Evolutionary conservation across 2,113 vertebrate species (phyloP), one percentile per base, ranked within the genome.

Genomic region (Panurus biarmicus): DNA sequence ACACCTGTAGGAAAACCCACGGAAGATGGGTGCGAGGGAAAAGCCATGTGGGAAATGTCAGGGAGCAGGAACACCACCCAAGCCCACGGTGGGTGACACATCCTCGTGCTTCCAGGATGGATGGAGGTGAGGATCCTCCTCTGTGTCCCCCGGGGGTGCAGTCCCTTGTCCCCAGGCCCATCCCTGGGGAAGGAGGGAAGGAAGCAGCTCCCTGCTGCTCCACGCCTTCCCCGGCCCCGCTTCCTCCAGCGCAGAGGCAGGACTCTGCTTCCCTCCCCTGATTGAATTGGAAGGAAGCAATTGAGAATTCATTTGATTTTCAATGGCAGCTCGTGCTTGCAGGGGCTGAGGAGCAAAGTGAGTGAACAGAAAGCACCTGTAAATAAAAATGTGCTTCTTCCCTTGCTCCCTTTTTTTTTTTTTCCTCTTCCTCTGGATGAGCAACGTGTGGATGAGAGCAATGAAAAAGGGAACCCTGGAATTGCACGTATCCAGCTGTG

Each of bases 291-390:
- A 94, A 95, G 92, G 95, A 96, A 90, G 86, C 95, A 97, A 96
- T 92, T 95, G 84, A 95, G 93, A 85, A 95, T 94, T 96, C 95
- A 95, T 96, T 96, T 91, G 95, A 93, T 96, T 96, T 96, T 79
- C 95, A 85, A 72, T 50, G 87, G 87, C 93, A 94, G 87, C 91
- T 95, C 78, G 2, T 65, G 93, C 81, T 89, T 47, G 85, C 95
- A 91, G 89, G 80, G 67, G 20, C 91, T 6, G 57, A 90, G 50
- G 61, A 92, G 77, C 17, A 31, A 56, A 90, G 80, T 7, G 7
- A 86, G 91, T 5, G 0, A 84, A 35, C 89, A 69, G 80, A 74
- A 67, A 67, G 80, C 60, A 89, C 91, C 93, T 88, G 58, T 61
- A 78, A 72, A 90, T 45, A 67, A 60, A 75, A 72, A 47, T 0